Base-by-base conservation (phyloP, 2,797 vertebrate genomes). In the Pangasius macronema region DNA sequence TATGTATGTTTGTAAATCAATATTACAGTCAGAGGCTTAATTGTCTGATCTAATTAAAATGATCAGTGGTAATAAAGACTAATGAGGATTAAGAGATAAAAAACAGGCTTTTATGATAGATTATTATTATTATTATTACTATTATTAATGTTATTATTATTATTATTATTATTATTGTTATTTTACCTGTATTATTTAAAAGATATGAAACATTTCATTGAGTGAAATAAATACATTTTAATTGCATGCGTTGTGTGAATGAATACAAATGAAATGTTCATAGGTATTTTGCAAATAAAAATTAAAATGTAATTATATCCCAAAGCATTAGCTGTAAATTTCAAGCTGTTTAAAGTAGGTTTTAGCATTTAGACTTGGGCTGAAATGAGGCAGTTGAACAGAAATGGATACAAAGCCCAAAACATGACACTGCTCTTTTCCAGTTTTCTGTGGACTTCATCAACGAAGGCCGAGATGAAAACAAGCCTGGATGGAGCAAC, bases 361-460 rank as follows among this genome's bases (percentile, higher is more conserved):
- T 72, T 72, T 39, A 22, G 0, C 10, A 24, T 72, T 72, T 22
- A 22, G 36, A 22, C 68, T 42, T 72, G 20, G 18, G 33, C 16
- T 70, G 18, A 70, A 36, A 70, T 22, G 33, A 39, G 33, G 67
- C 8, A 2, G 18, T 33, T 0, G 24, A 8, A 10, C 30, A 30
- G 33, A 68, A 36, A 24, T 72, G 36, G 20, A 4, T 46, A 75
- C 42, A 46, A 73, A 87, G 68, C 22, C 5, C 49, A 84, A 59
- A 84, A 39, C n/a, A 30, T 76, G 76, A 82, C 67, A 18, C 46
- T 33, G 55, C 81, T 73, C 39, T 0, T 49, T 53, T 82, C 53
- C 30, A 55, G 20, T 46, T 79, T 79, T 59, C 80, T n/a, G 2
- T 49, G 53, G 53, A 72, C n/a, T 33, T 80, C 53, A 85, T 79